Percentiles rank a stretch among this genome's conserved stretches.
phyloP scores from a whole-genome alignment of 2,797 vertebrate species.

The Erpetoichthys calabaricus region DNA sequence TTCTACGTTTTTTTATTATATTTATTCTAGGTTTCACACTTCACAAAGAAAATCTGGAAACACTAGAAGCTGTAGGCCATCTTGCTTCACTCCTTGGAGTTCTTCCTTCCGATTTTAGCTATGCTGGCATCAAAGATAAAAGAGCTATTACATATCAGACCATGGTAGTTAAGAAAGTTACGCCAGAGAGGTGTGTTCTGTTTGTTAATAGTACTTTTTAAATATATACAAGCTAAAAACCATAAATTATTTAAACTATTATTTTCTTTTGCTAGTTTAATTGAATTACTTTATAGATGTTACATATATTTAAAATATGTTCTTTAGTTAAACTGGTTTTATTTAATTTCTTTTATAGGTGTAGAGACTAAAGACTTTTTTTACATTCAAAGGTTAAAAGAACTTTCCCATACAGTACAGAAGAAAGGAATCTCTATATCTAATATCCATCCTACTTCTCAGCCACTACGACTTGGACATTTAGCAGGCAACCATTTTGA shows the following conservation, averaged over 20 bases:
- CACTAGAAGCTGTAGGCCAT: slow-evolving; percentile 75
- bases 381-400: slow-evolving; percentile 52
- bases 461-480: slow-evolving; percentile 71
- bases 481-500: slow-evolving; percentile 85
- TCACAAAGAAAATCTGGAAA: slow-evolving; percentile 86
- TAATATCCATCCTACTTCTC: slow-evolving; percentile 44
- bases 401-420: slow-evolving; percentile 51
- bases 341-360: background rate
- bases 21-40: slow-evolving; percentile 66
- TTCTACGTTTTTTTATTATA: too few relatives aligned
- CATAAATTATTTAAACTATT: background rate
- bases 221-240: background rate
- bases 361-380: background rate
- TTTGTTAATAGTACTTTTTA: slow-evolving; percentile 6
- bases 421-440: slow-evolving; percentile 63
- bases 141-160: slow-evolving; percentile 78
- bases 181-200: slow-evolving; percentile 61
- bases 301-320: background rate
- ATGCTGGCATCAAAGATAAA: slow-evolving; percentile 91
- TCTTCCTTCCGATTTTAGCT: slow-evolving; percentile 85
- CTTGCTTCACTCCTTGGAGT: slow-evolving; percentile 75
- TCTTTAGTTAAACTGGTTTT: background rate
- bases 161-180: slow-evolving; percentile 87
- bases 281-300: background rate
- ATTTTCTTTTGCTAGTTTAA: background rate